Conservation (phyloP, 2,888 invertebrate genomes). For the Athetis lepigone region DNA sequence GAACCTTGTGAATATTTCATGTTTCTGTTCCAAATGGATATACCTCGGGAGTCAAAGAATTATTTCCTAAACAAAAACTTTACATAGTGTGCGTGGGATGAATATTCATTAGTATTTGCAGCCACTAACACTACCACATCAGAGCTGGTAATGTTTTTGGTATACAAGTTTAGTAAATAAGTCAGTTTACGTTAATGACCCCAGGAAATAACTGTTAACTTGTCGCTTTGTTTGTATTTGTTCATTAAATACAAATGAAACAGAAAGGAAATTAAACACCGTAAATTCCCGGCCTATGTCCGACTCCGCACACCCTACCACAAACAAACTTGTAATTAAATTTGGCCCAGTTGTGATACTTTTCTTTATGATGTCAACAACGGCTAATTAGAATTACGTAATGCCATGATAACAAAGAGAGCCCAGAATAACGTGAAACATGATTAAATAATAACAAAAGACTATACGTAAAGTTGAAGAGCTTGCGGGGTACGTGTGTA, state of each 20-base stretch:
- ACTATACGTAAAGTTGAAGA: slow-evolving; percentile 22
- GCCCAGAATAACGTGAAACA: slow-evolving; percentile 36
- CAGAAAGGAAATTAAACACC: slow-evolving; percentile 38
- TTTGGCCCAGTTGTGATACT: slow-evolving; percentile 45
- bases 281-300: slow-evolving; percentile 36
- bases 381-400: slow-evolving; percentile 60
- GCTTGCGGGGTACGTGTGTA: slow-evolving; percentile 27
- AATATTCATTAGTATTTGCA: slow-evolving; percentile 77
- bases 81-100: slow-evolving; percentile 66
- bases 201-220: slow-evolving; percentile 27
- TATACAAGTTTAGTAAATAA: slow-evolving; percentile 42
- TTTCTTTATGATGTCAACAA: slow-evolving; percentile 58
- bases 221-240: slow-evolving; percentile 28
- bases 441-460: slow-evolving; percentile 48
- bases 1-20: slow-evolving; percentile 84
- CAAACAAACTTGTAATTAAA: slow-evolving; percentile 59
- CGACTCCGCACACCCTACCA: slow-evolving; percentile 6
- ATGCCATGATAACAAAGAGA: slow-evolving; percentile 48
- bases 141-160: slow-evolving; percentile 39
- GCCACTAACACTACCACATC: slow-evolving; percentile 61
- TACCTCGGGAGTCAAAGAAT: slow-evolving; percentile 76
- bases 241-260: slow-evolving; percentile 23
- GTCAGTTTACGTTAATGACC: slow-evolving; percentile 28
- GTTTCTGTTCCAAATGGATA: slow-evolving; percentile 77
- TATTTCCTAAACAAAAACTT: slow-evolving; percentile 79